Evolutionary conservation across 23 tunicate species (phyloP).

Genomic region (Diplosoma virens): DNA sequence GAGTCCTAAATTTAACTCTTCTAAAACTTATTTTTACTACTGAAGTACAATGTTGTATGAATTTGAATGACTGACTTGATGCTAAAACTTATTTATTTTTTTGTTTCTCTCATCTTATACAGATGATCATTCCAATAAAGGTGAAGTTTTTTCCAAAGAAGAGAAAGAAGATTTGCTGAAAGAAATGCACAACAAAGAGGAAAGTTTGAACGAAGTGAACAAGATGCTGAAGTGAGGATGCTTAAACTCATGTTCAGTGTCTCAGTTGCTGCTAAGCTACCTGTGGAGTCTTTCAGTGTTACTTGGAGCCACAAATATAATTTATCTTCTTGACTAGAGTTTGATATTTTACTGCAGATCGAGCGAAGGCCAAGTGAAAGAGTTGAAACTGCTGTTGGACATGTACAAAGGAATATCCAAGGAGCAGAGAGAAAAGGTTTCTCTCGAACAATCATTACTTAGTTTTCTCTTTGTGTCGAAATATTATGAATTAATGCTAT

Average conservation of each 20-base stretch:
- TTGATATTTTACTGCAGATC: constrained; percentile 25
- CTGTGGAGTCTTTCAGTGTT: too few relatives aligned
- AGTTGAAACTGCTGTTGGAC: constrained; percentile 56
- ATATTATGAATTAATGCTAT: too few relatives aligned
- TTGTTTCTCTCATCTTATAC: neutral
- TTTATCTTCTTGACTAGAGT: too few relatives aligned
- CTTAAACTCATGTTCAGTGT: neutral
- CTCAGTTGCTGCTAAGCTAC: neutral
- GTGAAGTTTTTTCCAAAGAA: neutral
- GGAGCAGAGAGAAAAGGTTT: constrained; percentile 73
- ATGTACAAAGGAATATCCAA: constrained; percentile 72
- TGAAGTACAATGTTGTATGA: too few relatives aligned
- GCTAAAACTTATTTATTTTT: too few relatives aligned
- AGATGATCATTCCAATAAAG: neutral
- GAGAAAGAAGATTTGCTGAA: constrained; percentile 14
- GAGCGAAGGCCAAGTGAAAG: constrained; percentile 40
- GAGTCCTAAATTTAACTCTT: too few relatives aligned
- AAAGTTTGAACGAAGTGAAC: neutral
- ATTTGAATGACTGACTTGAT: too few relatives aligned
- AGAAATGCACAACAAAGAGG: constrained; percentile 7
- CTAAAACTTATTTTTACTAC: too few relatives aligned
- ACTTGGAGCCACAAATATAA: too few relatives aligned
- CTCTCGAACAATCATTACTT: too few relatives aligned
- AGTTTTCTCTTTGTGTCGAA: too few relatives aligned
- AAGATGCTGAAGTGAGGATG: constrained; percentile 27